Base-by-base conservation (phyloP, 1,140 invertebrate species). In the Atta cephalotes region DNA sequence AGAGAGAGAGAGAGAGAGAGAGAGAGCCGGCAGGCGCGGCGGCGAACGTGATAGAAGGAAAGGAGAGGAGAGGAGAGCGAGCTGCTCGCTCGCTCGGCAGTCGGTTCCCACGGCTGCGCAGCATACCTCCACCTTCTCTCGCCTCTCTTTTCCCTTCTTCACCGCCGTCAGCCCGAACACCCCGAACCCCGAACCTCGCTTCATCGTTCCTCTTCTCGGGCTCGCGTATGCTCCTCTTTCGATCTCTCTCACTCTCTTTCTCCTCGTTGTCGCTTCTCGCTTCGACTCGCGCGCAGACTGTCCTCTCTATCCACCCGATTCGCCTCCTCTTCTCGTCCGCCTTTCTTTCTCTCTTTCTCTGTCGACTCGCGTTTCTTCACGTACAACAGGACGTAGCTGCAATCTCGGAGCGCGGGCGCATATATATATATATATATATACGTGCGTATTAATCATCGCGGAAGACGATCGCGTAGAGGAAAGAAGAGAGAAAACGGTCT, bases 51-150 rank as follows among this genome's bases (percentile, higher is more conserved):
- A 9, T 78, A 45, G 63, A 63, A 45, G 14, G 63, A 6, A 60
- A 76, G 53, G 60, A n/a, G 53, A 35, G 60, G 56, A n/a, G 60
- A 35, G 31, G 31, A 35, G 31, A 39, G 35, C 35, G 6, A 7
- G 60, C 49, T 49, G 84, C 35, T 84, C 63, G 79, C 74, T 88
- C 80, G 60, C 87, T 90, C 92, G 89, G 85, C 88, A 91, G 88
- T 92, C 86, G 81, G 92, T 93, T 93, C 93, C 92, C 92, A 92
- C 93, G 92, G 91, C 93, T 89, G 92, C 92, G 89, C 91, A 87
- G 90, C 88, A 91, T 91, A 92, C 90, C 92, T 90, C 89, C 92
- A 88, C 92, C 90, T 91, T 91, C 90, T 90, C 81, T 86, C 77
- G 77, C 85, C 86, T 88, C 90, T 89, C 87, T 82, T 82, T 79